Percentiles rank a stretch among this genome's conserved stretches.
phyloP scores from a whole-genome alignment of 2,888 invertebrate species.

The Chaetogeoica ovagalla region DNA sequence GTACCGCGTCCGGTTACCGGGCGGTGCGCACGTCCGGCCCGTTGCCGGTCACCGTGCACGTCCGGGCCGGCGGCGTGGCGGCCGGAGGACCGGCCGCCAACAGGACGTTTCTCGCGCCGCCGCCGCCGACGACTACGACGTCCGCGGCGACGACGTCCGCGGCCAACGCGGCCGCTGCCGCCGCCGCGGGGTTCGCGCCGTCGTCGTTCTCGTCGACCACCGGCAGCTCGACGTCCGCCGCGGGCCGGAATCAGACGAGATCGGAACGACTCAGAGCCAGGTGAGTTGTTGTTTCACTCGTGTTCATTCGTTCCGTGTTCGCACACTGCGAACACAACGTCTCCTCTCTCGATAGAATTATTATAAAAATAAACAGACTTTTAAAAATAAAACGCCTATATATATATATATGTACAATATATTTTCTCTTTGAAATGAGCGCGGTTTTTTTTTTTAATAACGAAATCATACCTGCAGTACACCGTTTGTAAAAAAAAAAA shows the following conservation, averaged over 20 bases:
- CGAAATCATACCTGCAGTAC: too few species aligned
- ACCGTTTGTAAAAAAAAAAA: too few species aligned
- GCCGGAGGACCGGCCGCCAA: constrained; percentile 26
- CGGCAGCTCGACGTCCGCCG: neutral
- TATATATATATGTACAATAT: too few species aligned
- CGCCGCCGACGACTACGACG: neutral
- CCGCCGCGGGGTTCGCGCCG: neutral
- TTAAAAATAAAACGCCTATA: too few species aligned
- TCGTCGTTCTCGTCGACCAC: neutral
- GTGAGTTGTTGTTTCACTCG: constrained; percentile 21
- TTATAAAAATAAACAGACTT: too few species aligned
- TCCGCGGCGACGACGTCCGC: neutral
- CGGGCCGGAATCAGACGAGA: constrained; percentile 40
- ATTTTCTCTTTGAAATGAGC: too few species aligned
- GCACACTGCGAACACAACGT: neutral
- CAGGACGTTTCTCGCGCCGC: constrained; percentile 27
- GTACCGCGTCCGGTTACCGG: constrained; percentile 30
- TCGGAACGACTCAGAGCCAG: constrained; percentile 45
- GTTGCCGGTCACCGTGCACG: constrained; percentile 43
- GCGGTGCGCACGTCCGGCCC: constrained; percentile 48
- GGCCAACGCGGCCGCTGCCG: neutral
- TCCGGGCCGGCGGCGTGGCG: constrained; percentile 27
- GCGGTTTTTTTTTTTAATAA: too few species aligned
- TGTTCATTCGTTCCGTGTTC: neutral
- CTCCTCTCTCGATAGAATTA: too few species aligned